Percentiles rank a stretch among this genome's conserved stretches.
Evolutionary conservation across 1,140 invertebrate genomes (phyloP).

Genomic region (Aethina tumida): DNA sequence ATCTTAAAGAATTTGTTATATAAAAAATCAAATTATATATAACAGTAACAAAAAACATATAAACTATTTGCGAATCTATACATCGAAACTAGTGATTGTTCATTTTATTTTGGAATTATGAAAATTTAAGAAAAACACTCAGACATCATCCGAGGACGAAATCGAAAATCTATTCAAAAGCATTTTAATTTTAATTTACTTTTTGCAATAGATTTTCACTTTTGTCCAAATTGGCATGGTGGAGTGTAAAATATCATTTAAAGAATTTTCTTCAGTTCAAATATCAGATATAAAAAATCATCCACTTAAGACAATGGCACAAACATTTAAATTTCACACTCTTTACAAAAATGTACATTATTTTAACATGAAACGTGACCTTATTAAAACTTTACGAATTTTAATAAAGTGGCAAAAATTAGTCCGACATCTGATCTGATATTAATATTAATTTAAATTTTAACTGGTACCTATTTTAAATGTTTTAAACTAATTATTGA

Average conservation of each 20-base stretch:
- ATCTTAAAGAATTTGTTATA: too few relatives aligned
- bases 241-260: neutral
- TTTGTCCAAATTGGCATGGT: neutral
- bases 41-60: too few relatives aligned
- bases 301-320: conserved; percentile 9
- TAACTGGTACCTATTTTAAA: too few relatives aligned
- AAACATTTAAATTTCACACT: conserved; percentile 13
- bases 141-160: neutral
- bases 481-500: too few relatives aligned
- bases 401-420: neutral
- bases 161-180: neutral
- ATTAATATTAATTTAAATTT: too few relatives aligned
- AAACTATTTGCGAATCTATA: too few relatives aligned
- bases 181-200: neutral
- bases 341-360: conserved; percentile 14
- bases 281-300: neutral
- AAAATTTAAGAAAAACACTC: too few relatives aligned
- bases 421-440: neutral
- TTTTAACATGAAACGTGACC: conserved; percentile 4
- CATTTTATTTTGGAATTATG: too few relatives aligned
- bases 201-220: neutral
- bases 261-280: neutral
- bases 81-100: too few relatives aligned
- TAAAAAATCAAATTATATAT: too few relatives aligned
- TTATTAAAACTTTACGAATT: neutral